These are phyloP conservation scores for Neodiprion pinetum DNA, from an alignment of 1,140 invertebrate species.

Conservation along the genomic window DNA sequence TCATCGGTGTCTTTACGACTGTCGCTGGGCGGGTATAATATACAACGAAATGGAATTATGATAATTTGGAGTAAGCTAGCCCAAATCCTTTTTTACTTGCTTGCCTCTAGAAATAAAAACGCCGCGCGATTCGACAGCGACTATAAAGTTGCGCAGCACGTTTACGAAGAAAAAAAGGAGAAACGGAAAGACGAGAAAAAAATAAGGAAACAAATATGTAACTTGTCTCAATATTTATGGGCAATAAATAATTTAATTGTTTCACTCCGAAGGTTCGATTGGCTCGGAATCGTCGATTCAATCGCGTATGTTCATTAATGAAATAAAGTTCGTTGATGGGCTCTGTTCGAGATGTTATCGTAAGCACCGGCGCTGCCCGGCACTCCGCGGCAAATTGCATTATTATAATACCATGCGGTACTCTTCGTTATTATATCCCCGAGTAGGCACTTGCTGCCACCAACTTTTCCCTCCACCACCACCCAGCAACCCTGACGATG, in stretches of 20 bases:
- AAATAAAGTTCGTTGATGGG: slow-evolving; percentile 7
- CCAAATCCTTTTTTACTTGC: too few relatives aligned
- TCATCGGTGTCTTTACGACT: too few relatives aligned
- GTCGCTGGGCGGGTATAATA: too few relatives aligned
- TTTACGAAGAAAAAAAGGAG: background rate
- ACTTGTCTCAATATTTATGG: slow-evolving; percentile 5
- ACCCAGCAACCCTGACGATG: too few relatives aligned
- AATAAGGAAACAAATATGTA: background rate
- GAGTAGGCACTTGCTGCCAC: background rate
- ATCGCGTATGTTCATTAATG: slow-evolving; percentile 7
- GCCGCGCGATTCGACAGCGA: too few relatives aligned
- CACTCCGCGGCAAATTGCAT: background rate
- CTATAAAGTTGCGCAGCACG: background rate
- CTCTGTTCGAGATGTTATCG: background rate
- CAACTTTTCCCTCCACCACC: background rate
- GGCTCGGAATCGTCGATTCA: background rate
- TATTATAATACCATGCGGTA: background rate
- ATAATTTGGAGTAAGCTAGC: too few relatives aligned
- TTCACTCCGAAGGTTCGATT: background rate
- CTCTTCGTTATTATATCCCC: background rate
- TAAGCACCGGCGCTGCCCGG: background rate
- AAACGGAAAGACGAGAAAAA: background rate
- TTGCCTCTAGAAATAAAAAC: too few relatives aligned
- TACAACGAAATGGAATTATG: too few relatives aligned
- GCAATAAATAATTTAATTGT: slow-evolving; percentile 2